Conservation (phyloP, 2,797 vertebrate genomes). For the Lerista edwardsae region DNA sequence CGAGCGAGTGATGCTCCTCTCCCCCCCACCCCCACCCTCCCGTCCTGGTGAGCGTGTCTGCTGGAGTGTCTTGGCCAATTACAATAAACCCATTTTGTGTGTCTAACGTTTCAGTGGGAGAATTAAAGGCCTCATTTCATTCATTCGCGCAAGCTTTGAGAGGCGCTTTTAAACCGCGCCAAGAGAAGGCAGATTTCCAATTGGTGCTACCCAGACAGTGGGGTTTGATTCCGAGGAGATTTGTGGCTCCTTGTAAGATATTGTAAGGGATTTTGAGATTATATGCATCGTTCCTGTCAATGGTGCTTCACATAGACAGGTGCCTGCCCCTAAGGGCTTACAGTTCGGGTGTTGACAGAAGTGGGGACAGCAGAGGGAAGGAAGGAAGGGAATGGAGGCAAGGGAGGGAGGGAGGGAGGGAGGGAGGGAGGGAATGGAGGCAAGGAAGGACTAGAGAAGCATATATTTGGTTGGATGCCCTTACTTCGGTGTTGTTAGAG, state of each 20-base stretch:
- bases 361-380: too few species aligned
- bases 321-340: not conserved
- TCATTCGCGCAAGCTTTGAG: not conserved
- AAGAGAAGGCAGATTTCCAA: too few species aligned
- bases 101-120: slow-evolving; percentile 16
- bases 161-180: not conserved
- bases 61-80: slow-evolving; percentile 15
- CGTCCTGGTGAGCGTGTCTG: not conserved
- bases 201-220: too few species aligned
- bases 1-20: not conserved
- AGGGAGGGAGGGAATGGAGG: too few species aligned
- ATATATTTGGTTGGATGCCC: too few species aligned
- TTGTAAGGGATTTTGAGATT: too few species aligned
- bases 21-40: not conserved
- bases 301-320: too few species aligned
- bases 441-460: too few species aligned
- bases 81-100: slow-evolving; percentile 24
- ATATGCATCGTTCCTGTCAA: too few species aligned
- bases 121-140: slow-evolving; percentile 15
- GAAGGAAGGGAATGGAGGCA: too few species aligned
- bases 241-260: not conserved
- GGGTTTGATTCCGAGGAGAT: not conserved
- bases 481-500: too few species aligned
- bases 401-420: too few species aligned
- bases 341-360: not conserved